phyloP scores from a whole-genome alignment of 2,113 vertebrate genomes.

The Trematomus loennbergii region DNA sequence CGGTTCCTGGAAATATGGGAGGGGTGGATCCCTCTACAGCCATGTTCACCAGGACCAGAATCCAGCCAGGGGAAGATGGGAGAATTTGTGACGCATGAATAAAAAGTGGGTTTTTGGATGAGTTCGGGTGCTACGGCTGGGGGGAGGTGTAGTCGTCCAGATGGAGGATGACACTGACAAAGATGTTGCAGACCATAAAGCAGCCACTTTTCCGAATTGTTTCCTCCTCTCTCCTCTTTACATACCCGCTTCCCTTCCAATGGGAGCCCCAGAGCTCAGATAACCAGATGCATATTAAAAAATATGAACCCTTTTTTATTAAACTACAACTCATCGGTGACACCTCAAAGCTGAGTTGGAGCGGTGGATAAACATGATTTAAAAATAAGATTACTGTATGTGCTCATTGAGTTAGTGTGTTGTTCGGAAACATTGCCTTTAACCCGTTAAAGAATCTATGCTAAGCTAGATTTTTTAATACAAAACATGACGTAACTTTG shows the following conservation, averaged over 20 bases:
- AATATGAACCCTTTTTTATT: slow-evolving; percentile 53
- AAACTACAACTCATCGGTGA: slow-evolving; percentile 57
- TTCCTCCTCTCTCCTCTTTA: slow-evolving; percentile 14
- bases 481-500: too few species aligned
- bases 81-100: slow-evolving; percentile 14
- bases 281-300: slow-evolving; percentile 59
- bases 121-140: neutral
- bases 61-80: slow-evolving; percentile 44
- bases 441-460: neutral
- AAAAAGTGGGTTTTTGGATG: slow-evolving; percentile 33
- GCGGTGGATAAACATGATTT: slow-evolving; percentile 38
- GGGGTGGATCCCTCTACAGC: slow-evolving; percentile 41
- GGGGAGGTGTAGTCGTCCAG: slow-evolving; percentile 38
- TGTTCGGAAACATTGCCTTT: neutral
- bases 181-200: slow-evolving; percentile 34
- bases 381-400: slow-evolving; percentile 1
- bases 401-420: neutral
- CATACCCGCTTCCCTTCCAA: slow-evolving; percentile 25
- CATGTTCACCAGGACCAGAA: slow-evolving; percentile 21
- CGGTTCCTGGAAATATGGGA: slow-evolving; percentile 65
- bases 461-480: too few species aligned
- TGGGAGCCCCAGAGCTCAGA: slow-evolving; percentile 30
- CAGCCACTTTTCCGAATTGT: neutral
- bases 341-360: slow-evolving; percentile 22
- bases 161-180: slow-evolving; percentile 54